phyloP scores from a whole-genome alignment of 2,888 invertebrate species.

The Coleophora flavipennella region DNA sequence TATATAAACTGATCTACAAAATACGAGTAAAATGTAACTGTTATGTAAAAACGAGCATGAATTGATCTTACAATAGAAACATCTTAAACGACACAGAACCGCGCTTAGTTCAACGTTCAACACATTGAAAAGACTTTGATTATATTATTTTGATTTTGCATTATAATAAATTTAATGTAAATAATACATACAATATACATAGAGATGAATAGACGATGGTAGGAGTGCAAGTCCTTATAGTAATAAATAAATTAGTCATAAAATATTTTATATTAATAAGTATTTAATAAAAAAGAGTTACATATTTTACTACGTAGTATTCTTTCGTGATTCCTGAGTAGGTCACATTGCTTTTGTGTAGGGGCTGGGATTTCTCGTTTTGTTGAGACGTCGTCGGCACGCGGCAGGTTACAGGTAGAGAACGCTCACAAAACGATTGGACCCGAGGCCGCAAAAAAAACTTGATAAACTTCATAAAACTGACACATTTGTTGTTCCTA shows the following conservation, averaged over 20 bases:
- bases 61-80: background rate
- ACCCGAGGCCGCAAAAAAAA: constrained; percentile 16
- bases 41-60: too few species aligned
- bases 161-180: background rate
- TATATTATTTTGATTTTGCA: too few species aligned
- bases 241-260: constrained; percentile 54
- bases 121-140: too few species aligned
- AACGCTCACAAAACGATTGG: background rate
- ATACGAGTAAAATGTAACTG: too few species aligned
- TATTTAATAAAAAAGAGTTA: constrained; percentile 64
- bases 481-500: constrained; percentile 24
- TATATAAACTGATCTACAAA: background rate
- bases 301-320: constrained; percentile 59
- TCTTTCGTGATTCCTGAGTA: constrained; percentile 48
- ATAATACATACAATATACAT: background rate
- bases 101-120: background rate
- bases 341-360: constrained; percentile 22
- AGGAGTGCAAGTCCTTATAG: constrained; percentile 37
- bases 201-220: constrained; percentile 7
- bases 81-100: background rate
- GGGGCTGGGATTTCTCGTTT: constrained; percentile 1
- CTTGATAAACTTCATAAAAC: constrained; percentile 19
- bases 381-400: constrained; percentile 1
- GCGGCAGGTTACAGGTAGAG: constrained; percentile 20
- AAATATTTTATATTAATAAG: constrained; percentile 66